Evolutionary conservation across 2,113 vertebrate genomes (phyloP).

Genomic region (Microtus richardsoni): DNA sequence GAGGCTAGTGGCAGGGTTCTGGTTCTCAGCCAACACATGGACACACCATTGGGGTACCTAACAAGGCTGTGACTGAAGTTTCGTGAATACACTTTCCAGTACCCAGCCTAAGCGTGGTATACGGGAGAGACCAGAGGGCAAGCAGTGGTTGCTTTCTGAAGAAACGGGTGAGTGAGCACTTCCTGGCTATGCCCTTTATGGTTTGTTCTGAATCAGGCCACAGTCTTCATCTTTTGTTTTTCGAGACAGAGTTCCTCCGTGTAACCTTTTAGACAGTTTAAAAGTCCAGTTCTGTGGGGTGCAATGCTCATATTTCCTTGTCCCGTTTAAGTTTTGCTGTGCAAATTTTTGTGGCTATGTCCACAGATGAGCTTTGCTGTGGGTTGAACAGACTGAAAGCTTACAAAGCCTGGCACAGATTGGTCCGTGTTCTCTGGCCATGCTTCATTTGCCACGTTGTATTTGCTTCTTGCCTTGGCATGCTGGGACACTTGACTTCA

Average conservation of each 20-base stretch:
- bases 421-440: neutral
- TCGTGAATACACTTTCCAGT: neutral
- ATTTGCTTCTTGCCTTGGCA: neutral
- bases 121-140: neutral
- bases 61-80: neutral
- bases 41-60: neutral
- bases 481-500: neutral
- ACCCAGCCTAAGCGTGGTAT: neutral
- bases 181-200: neutral
- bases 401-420: neutral
- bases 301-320: no score
- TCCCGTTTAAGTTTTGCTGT: no score
- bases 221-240: neutral
- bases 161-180: neutral
- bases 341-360: neutral
- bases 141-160: neutral
- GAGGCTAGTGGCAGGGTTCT: neutral
- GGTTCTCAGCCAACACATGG: neutral
- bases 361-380: neutral
- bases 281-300: neutral
- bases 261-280: neutral
- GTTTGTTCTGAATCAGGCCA: neutral
- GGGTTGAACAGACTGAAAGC: neutral
- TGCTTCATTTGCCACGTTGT: neutral
- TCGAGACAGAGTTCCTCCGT: neutral